Base-by-base conservation (phyloP, 2,797 vertebrate species). In the Neosilurus hyrtlii region DNA sequence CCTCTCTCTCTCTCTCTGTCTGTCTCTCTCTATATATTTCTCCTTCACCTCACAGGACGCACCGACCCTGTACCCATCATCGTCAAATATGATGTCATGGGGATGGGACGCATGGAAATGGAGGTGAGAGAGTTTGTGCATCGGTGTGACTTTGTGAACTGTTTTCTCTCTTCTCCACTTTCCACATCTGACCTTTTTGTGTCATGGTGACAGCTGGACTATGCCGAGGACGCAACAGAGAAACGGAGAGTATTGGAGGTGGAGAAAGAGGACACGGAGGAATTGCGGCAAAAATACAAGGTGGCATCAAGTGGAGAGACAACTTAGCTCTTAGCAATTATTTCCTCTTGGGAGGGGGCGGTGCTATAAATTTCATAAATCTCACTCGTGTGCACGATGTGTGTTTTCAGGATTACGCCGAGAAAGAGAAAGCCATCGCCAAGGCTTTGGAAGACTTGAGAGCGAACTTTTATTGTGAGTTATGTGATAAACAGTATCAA, bases 51-150 rank as follows among this genome's bases (percentile, higher is more conserved):
- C 71, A 12, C 94, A 99, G 98, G 98, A 90, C 96, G 98, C 90
- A 99, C 96, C 0, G 98, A 99, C 93, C 98, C 98, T 86, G 98
- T 99, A 91, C 98, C 98, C 66, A 99, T 99, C 43, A 95, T 96
- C 52, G 96, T 99, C 96, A 99, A 99, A 92, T 97, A 99, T 86
- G 98, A 99, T 94, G 97, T 99, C 96, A 99, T 99, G 98, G 98
- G 98, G 89, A 99, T 99, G 98, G 98, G 98, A 81, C 94, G 98
- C 49, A 98, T 99, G 98, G 98, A 99, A 90, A 99, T 99, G 98
- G 98, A 99, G 96, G 98, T 99, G 90, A 93, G 91, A 82, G 30
- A 22, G 9, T 62, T 24, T 62, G 30, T 61, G 56, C 30, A 37
- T 76, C 35, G 9, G 35, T 62, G 9, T 78, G 76, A 73, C 1